A percentile compares a stretch with the other conserved stretches of the same genome.
Conservation (phyloP, 2,113 vertebrate genomes). For the Eurypyga helias region DNA sequence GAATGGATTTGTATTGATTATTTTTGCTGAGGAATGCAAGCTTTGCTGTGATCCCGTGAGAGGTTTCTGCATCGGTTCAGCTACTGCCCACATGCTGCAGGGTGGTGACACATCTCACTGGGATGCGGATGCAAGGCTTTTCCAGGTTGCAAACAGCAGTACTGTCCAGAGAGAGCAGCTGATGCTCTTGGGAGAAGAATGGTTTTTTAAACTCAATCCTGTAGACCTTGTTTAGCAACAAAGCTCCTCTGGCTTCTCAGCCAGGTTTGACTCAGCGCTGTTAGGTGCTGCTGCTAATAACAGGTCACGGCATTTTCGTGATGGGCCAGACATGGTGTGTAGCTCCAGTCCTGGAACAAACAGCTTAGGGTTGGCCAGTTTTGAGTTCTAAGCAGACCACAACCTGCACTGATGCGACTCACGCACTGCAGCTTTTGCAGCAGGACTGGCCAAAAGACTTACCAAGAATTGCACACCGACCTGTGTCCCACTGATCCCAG, state of each 20-base stretch:
- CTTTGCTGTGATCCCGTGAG: not conserved
- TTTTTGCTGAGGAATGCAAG: not conserved
- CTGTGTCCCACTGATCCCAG: not conserved
- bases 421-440: not conserved
- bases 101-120: not conserved
- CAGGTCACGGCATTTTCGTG: rapidly evolving
- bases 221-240: not conserved
- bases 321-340: not conserved
- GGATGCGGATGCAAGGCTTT: not conserved
- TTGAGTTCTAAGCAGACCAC: not conserved
- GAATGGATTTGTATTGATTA: not conserved
- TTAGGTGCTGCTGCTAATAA: not conserved
- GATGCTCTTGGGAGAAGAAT: not conserved
- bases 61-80: not conserved
- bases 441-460: not conserved
- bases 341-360: not conserved
- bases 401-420: not conserved
- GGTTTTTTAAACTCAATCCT: not conserved
- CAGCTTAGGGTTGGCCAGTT: not conserved
- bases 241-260: not conserved
- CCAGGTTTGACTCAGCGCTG: not conserved
- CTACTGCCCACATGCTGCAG: not conserved
- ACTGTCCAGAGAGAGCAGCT: not conserved
- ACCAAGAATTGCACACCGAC: not conserved
- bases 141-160: not conserved